Evolutionary conservation across 1,140 invertebrate genomes (phyloP).

Genomic region (Subanguina moxae): DNA sequence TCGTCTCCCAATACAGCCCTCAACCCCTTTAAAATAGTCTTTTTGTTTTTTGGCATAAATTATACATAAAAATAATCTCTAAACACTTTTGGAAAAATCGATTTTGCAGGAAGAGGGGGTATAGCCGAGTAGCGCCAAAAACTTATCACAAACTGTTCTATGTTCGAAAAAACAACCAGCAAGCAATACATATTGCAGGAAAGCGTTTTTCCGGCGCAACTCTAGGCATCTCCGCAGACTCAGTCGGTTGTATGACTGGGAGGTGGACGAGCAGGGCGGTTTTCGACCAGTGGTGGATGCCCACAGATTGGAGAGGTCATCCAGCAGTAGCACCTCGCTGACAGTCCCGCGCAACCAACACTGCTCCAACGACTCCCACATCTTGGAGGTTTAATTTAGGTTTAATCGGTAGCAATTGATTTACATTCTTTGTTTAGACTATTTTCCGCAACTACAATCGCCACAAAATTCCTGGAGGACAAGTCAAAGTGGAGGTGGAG

Average conservation of each 20-base stretch:
- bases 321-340: background rate
- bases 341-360: constrained; percentile 13
- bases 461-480: constrained; percentile 57
- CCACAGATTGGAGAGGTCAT: constrained; percentile 14
- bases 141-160: too few relatives aligned
- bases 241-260: constrained; percentile 56
- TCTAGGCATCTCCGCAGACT: constrained; percentile 54
- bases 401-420: too few relatives aligned
- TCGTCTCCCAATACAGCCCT: too few relatives aligned
- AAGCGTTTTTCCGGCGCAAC: constrained; percentile 56
- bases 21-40: too few relatives aligned
- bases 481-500: constrained; percentile 47
- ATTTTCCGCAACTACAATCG: constrained; percentile 54
- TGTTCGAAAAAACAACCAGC: too few relatives aligned
- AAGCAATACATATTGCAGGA: constrained; percentile 26
- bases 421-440: constrained; percentile 23
- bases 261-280: constrained; percentile 50
- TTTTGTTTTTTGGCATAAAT: too few relatives aligned
- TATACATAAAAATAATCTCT: too few relatives aligned
- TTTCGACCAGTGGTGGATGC: constrained; percentile 50
- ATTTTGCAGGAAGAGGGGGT: too few relatives aligned
- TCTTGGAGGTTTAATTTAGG: constrained; percentile 34
- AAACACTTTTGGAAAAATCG: too few relatives aligned
- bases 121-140: too few relatives aligned
- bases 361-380: constrained; percentile 57